Evolutionary conservation across 1,140 invertebrate genomes (phyloP), one percentile per base, ranked within the genome.

Genomic region (Probaryconus sp.): DNA sequence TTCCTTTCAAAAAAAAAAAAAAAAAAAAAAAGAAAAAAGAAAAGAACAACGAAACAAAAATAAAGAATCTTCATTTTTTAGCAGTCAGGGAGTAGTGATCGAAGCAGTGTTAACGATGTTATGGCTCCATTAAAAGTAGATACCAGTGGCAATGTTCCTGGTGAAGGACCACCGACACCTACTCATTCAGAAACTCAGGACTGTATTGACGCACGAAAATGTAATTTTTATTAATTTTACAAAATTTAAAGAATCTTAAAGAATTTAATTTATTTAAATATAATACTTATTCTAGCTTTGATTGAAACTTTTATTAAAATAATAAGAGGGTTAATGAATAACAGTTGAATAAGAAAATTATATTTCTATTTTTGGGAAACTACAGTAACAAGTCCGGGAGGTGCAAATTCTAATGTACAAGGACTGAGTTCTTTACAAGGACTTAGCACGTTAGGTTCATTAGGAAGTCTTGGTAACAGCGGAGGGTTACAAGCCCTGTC

Each of bases 131-230:
- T 90, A 40, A 90, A 89, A 82, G 88, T 91, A 61, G 90, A 91
- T 65, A 90, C 89, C 48, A 89, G 88, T 81, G 88, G 87, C 42
- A 87, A 87, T 73, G 81, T 86, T 42, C 82, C 84, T 47, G 85
- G 85, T 55, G 90, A 90, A 68, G 91, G 91, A 64, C 92, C 92
- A 73, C 92, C 92, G 10, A 92, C 92, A 38, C 92, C 92, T 3
- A 92, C 92, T 38, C 92, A 92, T 86, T 92, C 92, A 28, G 92
- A 93, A 83, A 91, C 88, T 63, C 90, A 91, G 75, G 91, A 92
- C 81, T 91, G 89, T 79, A 85, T 89, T 40, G 90, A 91, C 78
- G 88, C 87, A 61, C 85, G 90, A 83, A 90, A 89, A 86, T 83
- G 89, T 90, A 83, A 85, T 83, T 64, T 48, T 56, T 60, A 35